Percentiles rank a stretch among this genome's conserved stretches.
Conservation (phyloP, 2,888 invertebrate species). For the Eledona agricola region DNA sequence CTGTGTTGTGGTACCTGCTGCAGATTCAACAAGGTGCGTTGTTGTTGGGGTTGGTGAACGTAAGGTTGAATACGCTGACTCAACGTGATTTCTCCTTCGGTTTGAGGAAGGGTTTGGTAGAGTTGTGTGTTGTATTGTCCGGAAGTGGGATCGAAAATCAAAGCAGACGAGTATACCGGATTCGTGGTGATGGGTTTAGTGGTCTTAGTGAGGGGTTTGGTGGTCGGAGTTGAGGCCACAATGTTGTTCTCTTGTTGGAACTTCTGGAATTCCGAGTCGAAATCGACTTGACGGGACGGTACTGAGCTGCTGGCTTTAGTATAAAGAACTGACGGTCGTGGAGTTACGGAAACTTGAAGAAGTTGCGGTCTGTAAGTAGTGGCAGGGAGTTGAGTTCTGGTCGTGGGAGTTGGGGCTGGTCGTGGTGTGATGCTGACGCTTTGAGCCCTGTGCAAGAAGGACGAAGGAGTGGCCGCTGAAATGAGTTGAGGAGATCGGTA, state of each 20-base stretch:
- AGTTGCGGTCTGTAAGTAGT: conserved; percentile 74
- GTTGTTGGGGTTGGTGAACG: conserved; percentile 67
- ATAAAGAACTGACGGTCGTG: conserved; percentile 62
- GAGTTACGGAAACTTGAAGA: conserved; percentile 69
- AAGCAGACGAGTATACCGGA: conserved; percentile 79
- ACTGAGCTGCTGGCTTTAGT: too few species aligned
- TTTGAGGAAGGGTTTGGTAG: conserved; percentile 79
- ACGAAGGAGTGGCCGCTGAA: conserved; percentile 65
- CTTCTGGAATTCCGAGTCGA: conserved; percentile 78
- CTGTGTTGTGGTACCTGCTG: conserved; percentile 68
- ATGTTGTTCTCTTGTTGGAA: conserved; percentile 73
- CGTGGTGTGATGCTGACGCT: conserved; percentile 70
- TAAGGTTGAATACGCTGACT: conserved; percentile 80
- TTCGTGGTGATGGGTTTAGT: conserved; percentile 61
- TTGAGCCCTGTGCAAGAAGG: conserved; percentile 56
- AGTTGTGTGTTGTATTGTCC: conserved; percentile 83
- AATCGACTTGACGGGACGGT: conserved; percentile 66
- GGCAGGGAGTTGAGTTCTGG: conserved; percentile 68
- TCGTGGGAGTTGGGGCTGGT: conserved; percentile 60
- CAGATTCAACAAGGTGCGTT: conserved; percentile 64
- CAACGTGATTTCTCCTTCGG: conserved; percentile 74
- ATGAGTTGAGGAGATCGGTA: conserved; percentile 57
- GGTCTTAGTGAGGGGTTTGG: conserved; percentile 51
- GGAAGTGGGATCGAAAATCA: conserved; percentile 78
- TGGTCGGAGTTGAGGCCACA: conserved; percentile 65